These are phyloP conservation scores for Athene cunicularia DNA, from an alignment of 2,113 vertebrate species.

Conservation along the genomic window DNA sequence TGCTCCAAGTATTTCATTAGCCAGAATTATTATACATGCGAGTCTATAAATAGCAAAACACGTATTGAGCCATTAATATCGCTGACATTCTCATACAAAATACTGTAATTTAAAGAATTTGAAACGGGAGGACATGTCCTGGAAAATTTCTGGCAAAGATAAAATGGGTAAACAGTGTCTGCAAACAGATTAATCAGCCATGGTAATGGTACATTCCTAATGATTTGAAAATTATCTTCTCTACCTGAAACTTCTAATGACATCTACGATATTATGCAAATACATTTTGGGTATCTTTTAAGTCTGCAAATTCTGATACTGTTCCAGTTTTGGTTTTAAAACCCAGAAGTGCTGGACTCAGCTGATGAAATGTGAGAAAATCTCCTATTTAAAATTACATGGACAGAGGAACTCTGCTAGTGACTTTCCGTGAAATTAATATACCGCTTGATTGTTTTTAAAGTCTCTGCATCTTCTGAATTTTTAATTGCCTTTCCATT, in stretches of 20 bases:
- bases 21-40: conserved; percentile 52
- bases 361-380: conserved; percentile 52
- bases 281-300: not conserved
- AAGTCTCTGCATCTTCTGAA: conserved; percentile 48
- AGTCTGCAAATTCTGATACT: not conserved
- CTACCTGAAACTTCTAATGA: not conserved
- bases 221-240: not conserved
- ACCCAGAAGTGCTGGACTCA: not conserved
- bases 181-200: conserved; percentile 23
- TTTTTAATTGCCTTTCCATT: conserved; percentile 53
- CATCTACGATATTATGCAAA: not conserved
- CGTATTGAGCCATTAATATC: conserved; percentile 54
- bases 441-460: conserved; percentile 56
- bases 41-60: conserved; percentile 64
- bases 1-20: conserved; percentile 58
- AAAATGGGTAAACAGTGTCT: not conserved
- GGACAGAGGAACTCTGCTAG: not conserved
- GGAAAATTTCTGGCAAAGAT: conserved; percentile 35
- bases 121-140: not conserved
- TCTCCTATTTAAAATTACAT: conserved; percentile 9
- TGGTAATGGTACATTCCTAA: not conserved
- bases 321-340: not conserved
- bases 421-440: conserved; percentile 35
- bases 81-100: conserved; percentile 34
- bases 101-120: conserved; percentile 63